Percentiles rank a stretch among this genome's conserved stretches.
phyloP scores from a whole-genome alignment of 2,113 vertebrate genomes.

The Microtus pennsylvanicus region DNA sequence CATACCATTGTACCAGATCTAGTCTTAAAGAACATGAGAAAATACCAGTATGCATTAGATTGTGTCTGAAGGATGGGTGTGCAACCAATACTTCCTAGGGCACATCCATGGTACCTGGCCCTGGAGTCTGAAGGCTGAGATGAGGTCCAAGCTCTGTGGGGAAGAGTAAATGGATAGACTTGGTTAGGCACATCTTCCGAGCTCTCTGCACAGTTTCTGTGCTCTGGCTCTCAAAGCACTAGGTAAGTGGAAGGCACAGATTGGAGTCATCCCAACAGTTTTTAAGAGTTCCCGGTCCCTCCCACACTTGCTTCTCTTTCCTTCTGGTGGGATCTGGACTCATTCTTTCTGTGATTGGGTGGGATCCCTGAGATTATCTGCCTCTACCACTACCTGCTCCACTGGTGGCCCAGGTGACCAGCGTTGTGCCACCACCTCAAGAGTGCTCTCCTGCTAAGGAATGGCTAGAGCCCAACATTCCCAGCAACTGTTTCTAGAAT shows the following conservation, averaged over 20 bases:
- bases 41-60: neutral
- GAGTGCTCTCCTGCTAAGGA: neutral
- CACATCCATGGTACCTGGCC: constrained; percentile 55
- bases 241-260: constrained; percentile 73
- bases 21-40: neutral
- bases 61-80: constrained; percentile 49
- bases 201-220: neutral
- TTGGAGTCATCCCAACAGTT: constrained; percentile 51
- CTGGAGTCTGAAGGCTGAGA: constrained; percentile 23
- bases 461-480: neutral
- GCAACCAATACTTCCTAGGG: constrained; percentile 71
- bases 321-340: constrained; percentile 1
- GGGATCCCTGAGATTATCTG: neutral
- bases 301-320: neutral
- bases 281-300: neutral
- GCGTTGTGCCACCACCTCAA: neutral
- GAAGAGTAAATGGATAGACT: neutral
- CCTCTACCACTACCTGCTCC: neutral
- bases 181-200: constrained; percentile 70
- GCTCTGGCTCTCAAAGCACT: constrained; percentile 69
- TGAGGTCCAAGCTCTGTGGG: neutral
- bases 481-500: neutral
- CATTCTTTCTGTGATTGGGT: neutral
- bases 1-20: neutral
- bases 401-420: neutral